Percentiles rank a stretch among this genome's conserved stretches.
Conservation (phyloP, 2,888 invertebrate genomes). For the Branchellion lobata region DNA sequence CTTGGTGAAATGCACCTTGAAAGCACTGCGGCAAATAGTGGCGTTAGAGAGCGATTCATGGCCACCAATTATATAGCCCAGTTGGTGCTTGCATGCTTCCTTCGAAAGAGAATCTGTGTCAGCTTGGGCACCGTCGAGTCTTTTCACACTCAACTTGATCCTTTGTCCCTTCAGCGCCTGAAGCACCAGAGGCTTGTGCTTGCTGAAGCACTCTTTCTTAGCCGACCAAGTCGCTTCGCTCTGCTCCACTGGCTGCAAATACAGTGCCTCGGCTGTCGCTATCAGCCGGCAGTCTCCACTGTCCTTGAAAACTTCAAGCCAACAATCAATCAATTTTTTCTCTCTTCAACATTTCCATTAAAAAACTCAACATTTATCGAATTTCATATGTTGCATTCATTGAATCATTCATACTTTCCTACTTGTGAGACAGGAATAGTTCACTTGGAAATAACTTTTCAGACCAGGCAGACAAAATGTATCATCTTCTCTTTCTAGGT, state of each 20-base stretch:
- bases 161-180: constrained; percentile 30
- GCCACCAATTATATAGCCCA: not conserved
- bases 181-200: not conserved
- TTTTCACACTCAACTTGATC: constrained; percentile 9
- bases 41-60: not conserved
- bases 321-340: too few relatives aligned
- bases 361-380: too few relatives aligned
- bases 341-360: too few relatives aligned
- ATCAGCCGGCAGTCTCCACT: not conserved
- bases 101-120: not conserved
- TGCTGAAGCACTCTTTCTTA: constrained; percentile 1
- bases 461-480: constrained; percentile 32
- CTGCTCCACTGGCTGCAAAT: not conserved
- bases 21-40: constrained; percentile 1
- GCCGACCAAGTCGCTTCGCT: not conserved
- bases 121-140: not conserved
- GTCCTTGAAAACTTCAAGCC: constrained; percentile 7
- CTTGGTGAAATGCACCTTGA: not conserved
- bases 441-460: constrained; percentile 41
- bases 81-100: not conserved
- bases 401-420: too few relatives aligned
- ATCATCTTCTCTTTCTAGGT: constrained; percentile 13
- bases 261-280: not conserved
- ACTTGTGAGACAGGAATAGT: constrained; percentile 40
- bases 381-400: too few relatives aligned